These are phyloP conservation scores for Helarctos malayanus DNA, from an alignment of 2,797 vertebrate genomes.

Conservation along the genomic window DNA sequence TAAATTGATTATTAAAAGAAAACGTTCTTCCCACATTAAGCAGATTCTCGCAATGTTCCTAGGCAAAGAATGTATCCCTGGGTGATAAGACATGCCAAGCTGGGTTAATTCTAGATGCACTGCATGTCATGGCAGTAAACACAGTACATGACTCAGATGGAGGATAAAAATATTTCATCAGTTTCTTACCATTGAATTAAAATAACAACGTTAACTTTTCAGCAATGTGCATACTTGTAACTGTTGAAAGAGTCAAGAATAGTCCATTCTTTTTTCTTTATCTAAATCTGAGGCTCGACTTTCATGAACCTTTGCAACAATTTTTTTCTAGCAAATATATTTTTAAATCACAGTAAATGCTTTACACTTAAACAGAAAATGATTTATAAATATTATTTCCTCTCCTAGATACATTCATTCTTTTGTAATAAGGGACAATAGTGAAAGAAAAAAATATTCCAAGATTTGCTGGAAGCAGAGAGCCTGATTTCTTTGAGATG, in stretches of 20 bases:
- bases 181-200: conserved; percentile 24
- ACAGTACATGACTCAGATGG: background rate
- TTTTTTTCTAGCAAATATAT: conserved; percentile 26
- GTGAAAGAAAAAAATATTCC: background rate
- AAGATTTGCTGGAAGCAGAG: background rate
- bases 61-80: background rate
- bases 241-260: conserved; percentile 10
- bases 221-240: background rate
- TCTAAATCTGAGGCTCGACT: background rate
- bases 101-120: background rate
- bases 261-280: conserved; percentile 17
- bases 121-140: background rate
- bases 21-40: background rate
- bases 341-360: background rate
- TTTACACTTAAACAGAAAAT: conserved; percentile 6
- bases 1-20: conserved; percentile 1
- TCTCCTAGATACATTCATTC: background rate
- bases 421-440: background rate
- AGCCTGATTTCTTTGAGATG: background rate
- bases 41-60: background rate
- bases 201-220: conserved; percentile 23
- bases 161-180: background rate
- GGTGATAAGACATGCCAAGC: background rate
- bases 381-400: background rate
- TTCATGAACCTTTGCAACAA: background rate